Base-by-base conservation (phyloP, 2,888 invertebrate species). In the Iselma pallidipennis region DNA sequence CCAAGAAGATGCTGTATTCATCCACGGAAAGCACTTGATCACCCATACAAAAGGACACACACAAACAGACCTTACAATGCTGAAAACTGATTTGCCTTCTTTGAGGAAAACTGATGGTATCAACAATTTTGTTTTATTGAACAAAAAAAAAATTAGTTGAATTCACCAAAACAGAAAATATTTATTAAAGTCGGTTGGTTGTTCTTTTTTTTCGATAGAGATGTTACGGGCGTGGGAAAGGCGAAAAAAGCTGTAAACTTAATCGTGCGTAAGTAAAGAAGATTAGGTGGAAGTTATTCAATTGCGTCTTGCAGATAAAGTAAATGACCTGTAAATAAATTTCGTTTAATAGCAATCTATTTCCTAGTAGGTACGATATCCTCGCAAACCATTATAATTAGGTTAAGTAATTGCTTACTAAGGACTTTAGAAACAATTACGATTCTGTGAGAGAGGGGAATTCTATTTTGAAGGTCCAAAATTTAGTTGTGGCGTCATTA, bases 231-330 rank as follows among this genome's bases (percentile, higher is more conserved):
- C 9, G 14, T 1, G 3, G 21, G 6, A 19, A 21, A 65, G 58
- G 55, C 33, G 51, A 66, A 67, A 65, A 68, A 61, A 56, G 62
- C 65, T 65, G 63, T 62, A 65, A 67, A 68, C 66, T 68, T 68
- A 70, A 70, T 68, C 68, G 70, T 61, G 67, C 61, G 68, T 67
- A 66, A 70, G 61, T 68, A 70, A 70, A 60, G 59, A 67, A 67
- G 68, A 70, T 70, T 70, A 68, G 68, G 67, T 68, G 70, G 68
- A 68, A 70, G 68, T 70, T 70, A 68, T 68, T 68, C 68, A 67
- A 67, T 68, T 68, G 70, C 62, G 63, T 61, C 45, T 61, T 63
- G 60, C 48, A 67, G 66, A 70, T 70, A 68, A 68, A 70, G 65
- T 63, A 70, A 70, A 70, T 68, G 70, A 67, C 63, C 68, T 68